phyloP scores from a whole-genome alignment of 2,888 invertebrate genomes.

The Salticus scenicus region DNA sequence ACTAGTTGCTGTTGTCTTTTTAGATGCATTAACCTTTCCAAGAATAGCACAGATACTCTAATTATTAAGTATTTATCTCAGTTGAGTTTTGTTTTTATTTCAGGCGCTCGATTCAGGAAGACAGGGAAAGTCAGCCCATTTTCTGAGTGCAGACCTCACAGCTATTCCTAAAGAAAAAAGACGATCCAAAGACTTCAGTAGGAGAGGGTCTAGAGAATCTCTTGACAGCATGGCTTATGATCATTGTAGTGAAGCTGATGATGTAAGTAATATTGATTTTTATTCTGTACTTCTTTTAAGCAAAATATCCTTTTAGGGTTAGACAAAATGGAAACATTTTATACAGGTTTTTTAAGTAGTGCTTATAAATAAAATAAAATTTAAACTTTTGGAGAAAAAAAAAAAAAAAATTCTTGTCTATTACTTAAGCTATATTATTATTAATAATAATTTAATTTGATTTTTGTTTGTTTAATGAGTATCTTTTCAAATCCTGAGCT shows the following conservation, averaged over 20 bases:
- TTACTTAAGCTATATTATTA: no score
- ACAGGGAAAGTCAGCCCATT: slow-evolving; percentile 71
- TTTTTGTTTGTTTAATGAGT: no score
- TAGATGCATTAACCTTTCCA: no score
- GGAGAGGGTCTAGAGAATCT: slow-evolving; percentile 84
- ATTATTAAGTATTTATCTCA: no score
- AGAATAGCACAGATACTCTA: no score
- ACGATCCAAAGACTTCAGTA: slow-evolving; percentile 78
- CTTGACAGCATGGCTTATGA: slow-evolving; percentile 84
- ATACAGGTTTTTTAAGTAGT: no score
- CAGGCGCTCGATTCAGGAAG: slow-evolving; percentile 84
- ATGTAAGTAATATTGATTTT: slow-evolving; percentile 81
- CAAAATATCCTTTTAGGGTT: not conserved
- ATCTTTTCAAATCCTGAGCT: no score
- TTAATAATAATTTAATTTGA: no score
- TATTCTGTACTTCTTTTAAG: not conserved
- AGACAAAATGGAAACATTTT: slow-evolving; percentile 35
- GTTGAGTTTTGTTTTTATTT: not conserved
- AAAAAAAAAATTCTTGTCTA: no score
- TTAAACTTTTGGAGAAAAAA: not conserved
- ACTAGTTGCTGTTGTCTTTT: no score
- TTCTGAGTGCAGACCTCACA: slow-evolving; percentile 67
- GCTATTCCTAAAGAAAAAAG: slow-evolving; percentile 74
- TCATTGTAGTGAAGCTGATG: slow-evolving; percentile 79
- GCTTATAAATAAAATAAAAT: not conserved